These are phyloP conservation scores for Trachythela sp. DNA, from an alignment of 64 coral and sea anemone genomes.

Conservation along the genomic window DNA sequence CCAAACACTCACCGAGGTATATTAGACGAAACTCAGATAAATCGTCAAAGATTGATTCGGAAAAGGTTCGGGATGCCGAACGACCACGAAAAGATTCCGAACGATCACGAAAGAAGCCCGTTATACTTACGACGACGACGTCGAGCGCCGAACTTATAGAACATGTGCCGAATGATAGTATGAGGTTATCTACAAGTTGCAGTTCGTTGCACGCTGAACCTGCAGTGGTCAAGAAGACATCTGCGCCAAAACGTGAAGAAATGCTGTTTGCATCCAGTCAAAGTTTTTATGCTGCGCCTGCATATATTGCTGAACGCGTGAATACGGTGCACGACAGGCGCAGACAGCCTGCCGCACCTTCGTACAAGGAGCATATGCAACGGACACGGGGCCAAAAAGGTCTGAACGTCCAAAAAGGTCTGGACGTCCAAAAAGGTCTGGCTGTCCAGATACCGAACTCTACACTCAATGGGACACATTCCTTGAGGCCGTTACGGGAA, in stretches of 20 bases:
- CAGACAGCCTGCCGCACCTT: slow-evolving; percentile 82
- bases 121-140: slow-evolving; percentile 85
- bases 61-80: neutral
- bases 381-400: slow-evolving; percentile 42
- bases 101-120: slow-evolving; percentile 2
- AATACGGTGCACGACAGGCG: slow-evolving; percentile 82
- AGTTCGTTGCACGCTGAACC: slow-evolving; percentile 64
- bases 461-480: too few relatives aligned
- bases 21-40: neutral
- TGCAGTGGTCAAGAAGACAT: slow-evolving; percentile 39
- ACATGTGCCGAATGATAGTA: slow-evolving; percentile 47
- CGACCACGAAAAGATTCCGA: neutral
- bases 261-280: neutral
- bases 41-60: neutral
- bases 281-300: slow-evolving; percentile 45
- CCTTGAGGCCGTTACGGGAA: neutral
- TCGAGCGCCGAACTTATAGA: slow-evolving; percentile 97
- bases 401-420: too few relatives aligned
- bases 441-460: neutral
- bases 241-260: neutral
- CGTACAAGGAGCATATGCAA: slow-evolving; percentile 95
- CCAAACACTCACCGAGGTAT: neutral
- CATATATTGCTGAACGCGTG: slow-evolving; percentile 80
- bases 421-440: neutral
- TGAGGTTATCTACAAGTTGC: neutral